A percentile compares a stretch with the other conserved stretches of the same genome.
These are phyloP conservation scores for Osmerus mordax DNA, from an alignment of 2,113 vertebrate genomes.

Conservation along the genomic window DNA sequence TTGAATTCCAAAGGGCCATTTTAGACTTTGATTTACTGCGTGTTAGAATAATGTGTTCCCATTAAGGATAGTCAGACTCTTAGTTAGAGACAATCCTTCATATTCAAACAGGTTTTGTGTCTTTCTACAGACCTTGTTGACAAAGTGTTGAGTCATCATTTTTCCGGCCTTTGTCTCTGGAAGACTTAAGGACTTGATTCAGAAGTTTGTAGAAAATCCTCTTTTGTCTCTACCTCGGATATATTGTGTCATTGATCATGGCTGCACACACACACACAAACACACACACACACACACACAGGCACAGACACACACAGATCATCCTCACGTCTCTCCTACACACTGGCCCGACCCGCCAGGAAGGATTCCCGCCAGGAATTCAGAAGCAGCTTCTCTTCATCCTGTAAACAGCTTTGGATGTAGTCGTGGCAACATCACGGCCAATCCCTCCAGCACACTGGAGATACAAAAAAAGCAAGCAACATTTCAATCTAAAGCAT, in stretches of 20 bases:
- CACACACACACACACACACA: constrained; percentile 5
- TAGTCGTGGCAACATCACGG: neutral
- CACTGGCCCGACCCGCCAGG: neutral
- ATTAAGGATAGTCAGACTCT: no score
- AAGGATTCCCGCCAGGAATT: neutral
- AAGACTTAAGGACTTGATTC: neutral
- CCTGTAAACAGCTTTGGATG: constrained; percentile 28
- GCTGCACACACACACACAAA: neutral
- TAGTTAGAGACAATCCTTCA: no score
- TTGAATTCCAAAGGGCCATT: no score
- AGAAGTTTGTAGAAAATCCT: neutral
- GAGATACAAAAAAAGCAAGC: neutral
- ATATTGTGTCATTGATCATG: neutral
- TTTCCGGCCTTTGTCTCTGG: no score
- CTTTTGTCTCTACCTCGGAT: neutral
- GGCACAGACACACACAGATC: neutral
- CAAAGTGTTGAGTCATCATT: no score
- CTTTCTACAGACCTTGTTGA: no score
- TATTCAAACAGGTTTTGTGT: no score
- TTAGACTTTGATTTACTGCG: no score
- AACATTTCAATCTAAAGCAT: neutral
- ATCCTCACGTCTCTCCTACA: neutral
- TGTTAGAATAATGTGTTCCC: no score
- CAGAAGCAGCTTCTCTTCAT: constrained; percentile 13
- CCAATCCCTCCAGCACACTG: neutral